These are phyloP conservation scores for Oryzias dopingdopingensis DNA, from an alignment of 2,797 vertebrate genomes.

Conservation along the genomic window DNA sequence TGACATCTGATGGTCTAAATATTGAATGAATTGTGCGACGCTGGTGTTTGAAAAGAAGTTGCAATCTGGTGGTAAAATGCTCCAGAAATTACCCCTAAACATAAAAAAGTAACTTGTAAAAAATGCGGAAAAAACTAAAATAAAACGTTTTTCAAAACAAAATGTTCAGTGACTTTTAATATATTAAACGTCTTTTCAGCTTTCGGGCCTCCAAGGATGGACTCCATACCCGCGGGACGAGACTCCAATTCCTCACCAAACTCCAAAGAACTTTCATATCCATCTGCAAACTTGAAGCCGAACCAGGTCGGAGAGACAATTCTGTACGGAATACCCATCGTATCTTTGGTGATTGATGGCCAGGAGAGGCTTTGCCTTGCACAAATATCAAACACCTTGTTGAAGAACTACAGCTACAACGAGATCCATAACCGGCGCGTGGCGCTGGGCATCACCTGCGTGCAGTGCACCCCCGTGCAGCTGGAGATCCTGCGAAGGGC, in stretches of 20 bases:
- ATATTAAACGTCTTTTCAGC: constrained; percentile 36
- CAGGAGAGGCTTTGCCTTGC: constrained; percentile 92
- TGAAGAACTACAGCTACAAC: constrained; percentile 93
- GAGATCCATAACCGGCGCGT: constrained; percentile 93
- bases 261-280: constrained; percentile 90
- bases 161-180: no score
- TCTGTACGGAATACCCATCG: constrained; percentile 95
- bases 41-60: not conserved
- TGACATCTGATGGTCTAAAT: not conserved
- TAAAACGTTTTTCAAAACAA: no score
- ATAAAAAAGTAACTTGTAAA: no score
- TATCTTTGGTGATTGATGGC: constrained; percentile 95
- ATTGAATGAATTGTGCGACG: not conserved
- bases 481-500: constrained; percentile 90
- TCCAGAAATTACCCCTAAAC: no score
- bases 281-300: constrained; percentile 86
- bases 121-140: no score
- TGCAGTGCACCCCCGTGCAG: constrained; percentile 92
- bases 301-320: constrained; percentile 95
- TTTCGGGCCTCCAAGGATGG: constrained; percentile 85
- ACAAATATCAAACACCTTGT: constrained; percentile 90
- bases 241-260: constrained; percentile 89
- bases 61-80: no score
- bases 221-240: constrained; percentile 88
- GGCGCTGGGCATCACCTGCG: constrained; percentile 91